A percentile compares a stretch with the other conserved stretches of the same genome.
phyloP scores from a whole-genome alignment of 2,797 vertebrate genomes.

The Acipenser oxyrinchus region DNA sequence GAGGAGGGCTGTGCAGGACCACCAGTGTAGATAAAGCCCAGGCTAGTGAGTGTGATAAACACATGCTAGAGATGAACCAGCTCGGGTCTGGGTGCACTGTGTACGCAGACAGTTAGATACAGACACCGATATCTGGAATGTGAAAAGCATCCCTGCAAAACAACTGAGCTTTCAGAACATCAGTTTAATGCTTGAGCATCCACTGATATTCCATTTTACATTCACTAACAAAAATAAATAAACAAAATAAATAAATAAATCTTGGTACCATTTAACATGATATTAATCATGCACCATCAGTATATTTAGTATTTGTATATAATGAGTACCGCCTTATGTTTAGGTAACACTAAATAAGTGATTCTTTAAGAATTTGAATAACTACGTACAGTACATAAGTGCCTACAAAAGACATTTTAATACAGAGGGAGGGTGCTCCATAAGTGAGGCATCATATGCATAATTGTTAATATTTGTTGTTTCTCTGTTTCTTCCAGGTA shows the following conservation, averaged over 20 bases:
- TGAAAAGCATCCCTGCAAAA: background rate
- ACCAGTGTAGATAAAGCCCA: constrained; percentile 40
- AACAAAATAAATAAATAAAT: constrained; percentile 35
- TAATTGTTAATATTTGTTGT: too few species aligned
- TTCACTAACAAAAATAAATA: constrained; percentile 41
- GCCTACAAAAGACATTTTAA: too few species aligned
- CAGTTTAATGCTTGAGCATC: constrained; percentile 12
- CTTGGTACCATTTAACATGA: too few species aligned
- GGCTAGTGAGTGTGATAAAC: constrained; percentile 16
- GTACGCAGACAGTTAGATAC: background rate
- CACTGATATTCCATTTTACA: constrained; percentile 41
- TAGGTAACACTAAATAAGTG: too few species aligned
- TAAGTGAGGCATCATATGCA: too few species aligned
- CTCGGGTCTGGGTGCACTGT: background rate
- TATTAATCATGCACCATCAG: too few species aligned
- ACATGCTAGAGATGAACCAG: constrained; percentile 1
- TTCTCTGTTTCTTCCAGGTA: too few species aligned
- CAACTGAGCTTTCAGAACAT: background rate
- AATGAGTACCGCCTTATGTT: too few species aligned
- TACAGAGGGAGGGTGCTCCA: too few species aligned
- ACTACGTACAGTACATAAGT: too few species aligned
- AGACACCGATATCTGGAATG: background rate
- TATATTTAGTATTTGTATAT: too few species aligned
- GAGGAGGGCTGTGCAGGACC: constrained; percentile 44
- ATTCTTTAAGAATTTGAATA: too few species aligned